Conservation (phyloP, 1,140 invertebrate species). For the Grapholita molesta region DNA sequence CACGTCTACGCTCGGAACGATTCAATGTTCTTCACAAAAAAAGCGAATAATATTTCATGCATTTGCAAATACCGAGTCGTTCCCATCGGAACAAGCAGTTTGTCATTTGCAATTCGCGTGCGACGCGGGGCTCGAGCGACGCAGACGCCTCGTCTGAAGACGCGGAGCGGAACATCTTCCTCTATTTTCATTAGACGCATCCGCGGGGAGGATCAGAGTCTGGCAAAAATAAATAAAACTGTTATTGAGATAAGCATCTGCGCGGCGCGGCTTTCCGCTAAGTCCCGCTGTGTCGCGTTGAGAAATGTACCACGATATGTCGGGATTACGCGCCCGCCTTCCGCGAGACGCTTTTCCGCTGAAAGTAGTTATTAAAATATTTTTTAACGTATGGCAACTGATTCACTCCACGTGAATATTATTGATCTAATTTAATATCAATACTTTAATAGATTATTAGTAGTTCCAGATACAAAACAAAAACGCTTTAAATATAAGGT, state of each 20-base stretch:
- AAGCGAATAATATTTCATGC: slow-evolving; percentile 10
- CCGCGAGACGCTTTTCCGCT: slow-evolving; percentile 55
- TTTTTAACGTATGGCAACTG: slow-evolving; percentile 45
- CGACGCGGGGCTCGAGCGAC: background rate
- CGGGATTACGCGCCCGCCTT: slow-evolving; percentile 62
- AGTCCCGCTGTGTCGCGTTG: slow-evolving; percentile 69
- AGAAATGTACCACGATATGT: slow-evolving; percentile 74
- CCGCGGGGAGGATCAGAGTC: slow-evolving; percentile 65
- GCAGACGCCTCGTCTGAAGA: background rate
- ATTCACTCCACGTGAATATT: slow-evolving; percentile 18
- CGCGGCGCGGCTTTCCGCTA: slow-evolving; percentile 68
- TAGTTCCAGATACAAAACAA: no score
- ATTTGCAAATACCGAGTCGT: background rate
- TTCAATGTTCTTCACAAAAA: background rate
- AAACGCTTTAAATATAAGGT: no score
- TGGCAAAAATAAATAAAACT: slow-evolving; percentile 77
- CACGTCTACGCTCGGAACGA: background rate
- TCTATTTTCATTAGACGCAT: slow-evolving; percentile 70
- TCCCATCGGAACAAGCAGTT: slow-evolving; percentile 18
- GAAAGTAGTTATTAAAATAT: slow-evolving; percentile 64
- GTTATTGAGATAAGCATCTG: slow-evolving; percentile 78
- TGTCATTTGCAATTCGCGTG: slow-evolving; percentile 21
- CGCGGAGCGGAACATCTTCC: slow-evolving; percentile 39
- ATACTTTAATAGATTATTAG: no score
- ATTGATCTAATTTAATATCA: no score